These are phyloP conservation scores for Phyllostomus discolor DNA, from an alignment of 2,113 vertebrate species.

Conservation along the genomic window DNA sequence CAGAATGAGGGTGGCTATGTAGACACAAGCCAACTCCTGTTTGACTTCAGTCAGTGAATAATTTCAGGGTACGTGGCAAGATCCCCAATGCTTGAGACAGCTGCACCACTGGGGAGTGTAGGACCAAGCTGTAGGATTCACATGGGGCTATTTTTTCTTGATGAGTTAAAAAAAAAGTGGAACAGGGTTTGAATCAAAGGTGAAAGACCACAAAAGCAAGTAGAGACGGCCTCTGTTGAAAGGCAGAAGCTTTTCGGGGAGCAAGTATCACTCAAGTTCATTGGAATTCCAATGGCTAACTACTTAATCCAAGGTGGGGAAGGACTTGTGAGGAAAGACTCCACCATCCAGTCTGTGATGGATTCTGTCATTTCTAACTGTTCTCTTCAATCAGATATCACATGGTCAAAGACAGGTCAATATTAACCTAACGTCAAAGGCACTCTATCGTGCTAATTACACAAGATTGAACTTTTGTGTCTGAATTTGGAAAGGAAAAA, in stretches of 20 bases:
- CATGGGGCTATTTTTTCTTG: background rate
- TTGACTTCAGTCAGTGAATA: background rate
- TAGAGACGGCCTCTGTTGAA: background rate
- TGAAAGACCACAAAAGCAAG: background rate
- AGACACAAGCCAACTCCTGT: background rate
- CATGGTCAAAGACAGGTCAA: background rate
- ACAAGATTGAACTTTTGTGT: background rate
- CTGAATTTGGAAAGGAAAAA: background rate
- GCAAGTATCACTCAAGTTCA: background rate
- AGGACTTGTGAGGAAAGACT: background rate
- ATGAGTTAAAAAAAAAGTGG: background rate
- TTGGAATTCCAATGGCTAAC: background rate
- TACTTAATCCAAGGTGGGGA: background rate
- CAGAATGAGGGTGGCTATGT: background rate
- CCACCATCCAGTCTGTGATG: background rate
- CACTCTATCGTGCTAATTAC: background rate
- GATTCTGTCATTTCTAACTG: background rate
- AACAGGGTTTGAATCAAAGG: background rate
- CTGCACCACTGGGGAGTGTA: background rate
- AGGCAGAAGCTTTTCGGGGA: background rate
- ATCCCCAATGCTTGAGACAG: background rate
- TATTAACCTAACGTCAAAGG: background rate
- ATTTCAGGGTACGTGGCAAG: background rate
- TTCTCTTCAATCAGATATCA: background rate
- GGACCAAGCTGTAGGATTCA: background rate